Base-by-base conservation (phyloP, 2,888 invertebrate species). In the Reticulitermes lucifugus region DNA sequence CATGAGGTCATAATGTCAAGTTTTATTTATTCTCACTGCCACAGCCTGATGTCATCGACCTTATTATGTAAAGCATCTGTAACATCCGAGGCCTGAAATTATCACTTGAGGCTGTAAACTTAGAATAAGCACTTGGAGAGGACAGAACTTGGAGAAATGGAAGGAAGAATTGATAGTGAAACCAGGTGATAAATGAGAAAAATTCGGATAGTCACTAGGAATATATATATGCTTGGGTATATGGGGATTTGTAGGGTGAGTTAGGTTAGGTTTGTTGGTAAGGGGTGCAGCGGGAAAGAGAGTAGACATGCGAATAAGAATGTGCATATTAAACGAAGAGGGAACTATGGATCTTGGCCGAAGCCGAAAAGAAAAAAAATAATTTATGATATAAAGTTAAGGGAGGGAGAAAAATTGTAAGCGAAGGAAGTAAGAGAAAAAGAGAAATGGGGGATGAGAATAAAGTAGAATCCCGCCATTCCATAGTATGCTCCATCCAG, bases 241-340 rank as follows among this genome's bases (percentile, higher is more conserved):
- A 25, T 65, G 65, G 65, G 25, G 14, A 65, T 65, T 65, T 65
- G 65, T n/a, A 65, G 65, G n/a, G 65, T 65, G n/a, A 65, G 65
- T 65, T 65, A 65, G 65, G 65, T 10, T 9, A 5, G 65, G 65
- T 65, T 25, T 73, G 73, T 73, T 6, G 35, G 21, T 73, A 41
- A 73, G 80, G 83, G 41, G 77, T n/a, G 60, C 12, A 59, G 60
- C 18, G 60, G n/a, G n/a, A 65, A 41, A 43, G 41, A 73, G n/a
- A 29, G 65, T 59, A 51, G 79, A 60, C 79, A 43, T 35, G 79
- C 55, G 83, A 85, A 85, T 85, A 85, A 85, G 85, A 85, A 85
- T 85, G 83, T 83, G 83, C 83, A 85, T 85, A 85, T 84, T 85
- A 83, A 84, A 85, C 73, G 25, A 81, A 84, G 83, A 83, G 65